A percentile compares a stretch with the other conserved stretches of the same genome.
Evolutionary conservation across 2,888 invertebrate species (phyloP).

Genomic region (Phytoseiulus persimilis): DNA sequence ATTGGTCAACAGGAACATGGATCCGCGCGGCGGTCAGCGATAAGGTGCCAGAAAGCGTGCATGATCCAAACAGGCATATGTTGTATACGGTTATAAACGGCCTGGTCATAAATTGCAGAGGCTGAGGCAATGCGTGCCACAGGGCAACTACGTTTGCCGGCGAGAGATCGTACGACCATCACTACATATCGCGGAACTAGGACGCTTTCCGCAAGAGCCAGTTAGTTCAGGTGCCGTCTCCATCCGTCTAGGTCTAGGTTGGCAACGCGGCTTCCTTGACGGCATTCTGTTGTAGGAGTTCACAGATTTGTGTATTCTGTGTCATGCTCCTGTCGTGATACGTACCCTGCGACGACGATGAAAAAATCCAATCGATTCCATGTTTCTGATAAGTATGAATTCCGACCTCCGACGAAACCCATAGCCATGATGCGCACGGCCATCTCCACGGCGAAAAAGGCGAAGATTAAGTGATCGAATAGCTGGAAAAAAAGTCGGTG

Average conservation of each 20-base stretch:
- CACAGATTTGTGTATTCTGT: too few species aligned
- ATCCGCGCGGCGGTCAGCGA: not conserved
- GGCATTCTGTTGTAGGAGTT: too few species aligned
- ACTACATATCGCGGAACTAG: not conserved
- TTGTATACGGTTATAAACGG: not conserved
- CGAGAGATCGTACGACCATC: not conserved
- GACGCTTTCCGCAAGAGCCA: not conserved
- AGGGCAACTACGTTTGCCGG: not conserved
- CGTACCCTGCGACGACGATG: slow-evolving; percentile 90
- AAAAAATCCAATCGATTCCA: slow-evolving; percentile 98
- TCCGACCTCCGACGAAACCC: slow-evolving; percentile 79
- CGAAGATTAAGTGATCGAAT: slow-evolving; percentile 97
- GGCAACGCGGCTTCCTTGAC: too few species aligned
- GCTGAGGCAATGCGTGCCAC: not conserved
- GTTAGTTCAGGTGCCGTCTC: not conserved
- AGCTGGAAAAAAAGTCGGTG: slow-evolving; percentile 59
- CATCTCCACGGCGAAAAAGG: slow-evolving; percentile 96
- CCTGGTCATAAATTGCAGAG: not conserved
- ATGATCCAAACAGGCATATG: not conserved
- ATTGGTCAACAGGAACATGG: not conserved
- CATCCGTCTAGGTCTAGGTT: too few species aligned
- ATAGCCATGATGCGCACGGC: slow-evolving; percentile 96
- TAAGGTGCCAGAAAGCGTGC: not conserved
- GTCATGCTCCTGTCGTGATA: too few species aligned
- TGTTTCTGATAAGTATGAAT: slow-evolving; percentile 90